phyloP scores from a whole-genome alignment of 2,888 invertebrate genomes.

The Autographa pulchrina region DNA sequence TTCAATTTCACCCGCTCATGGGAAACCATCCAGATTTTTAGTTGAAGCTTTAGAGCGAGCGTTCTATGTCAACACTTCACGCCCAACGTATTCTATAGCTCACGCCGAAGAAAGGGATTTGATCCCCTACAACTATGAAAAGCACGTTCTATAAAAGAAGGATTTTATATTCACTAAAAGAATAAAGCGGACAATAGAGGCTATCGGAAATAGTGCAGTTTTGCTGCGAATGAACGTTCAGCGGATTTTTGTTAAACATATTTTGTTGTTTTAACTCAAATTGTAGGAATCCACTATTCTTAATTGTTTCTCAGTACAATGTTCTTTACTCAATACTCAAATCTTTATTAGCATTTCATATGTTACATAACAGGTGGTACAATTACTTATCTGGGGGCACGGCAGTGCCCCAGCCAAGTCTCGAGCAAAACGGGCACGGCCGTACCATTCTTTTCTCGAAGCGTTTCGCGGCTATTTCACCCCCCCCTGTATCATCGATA shows the following conservation, averaged over 20 bases:
- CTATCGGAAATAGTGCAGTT: conserved; percentile 1
- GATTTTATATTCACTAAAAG: conserved; percentile 14
- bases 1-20: background rate
- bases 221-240: background rate
- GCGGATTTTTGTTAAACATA: background rate
- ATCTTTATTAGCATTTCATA: too few relatives aligned
- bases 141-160: background rate
- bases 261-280: background rate
- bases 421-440: too few relatives aligned
- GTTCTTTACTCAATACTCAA: too few relatives aligned
- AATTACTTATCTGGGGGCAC: too few relatives aligned
- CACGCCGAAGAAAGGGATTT: background rate
- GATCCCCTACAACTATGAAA: background rate
- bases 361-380: too few relatives aligned
- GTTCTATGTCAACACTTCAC: background rate
- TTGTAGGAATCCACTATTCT: background rate
- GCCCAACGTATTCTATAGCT: background rate
- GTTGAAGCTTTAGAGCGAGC: background rate
- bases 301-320: too few relatives aligned
- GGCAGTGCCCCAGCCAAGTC: too few relatives aligned
- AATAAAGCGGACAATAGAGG: background rate
- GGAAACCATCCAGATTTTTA: background rate
- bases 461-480: too few relatives aligned
- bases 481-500: too few relatives aligned
- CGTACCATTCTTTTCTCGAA: too few relatives aligned